Percentiles rank a stretch among this genome's conserved stretches.
These are phyloP conservation scores for Cordylochernes scorpioides DNA, from an alignment of 2,888 invertebrate species.

Conservation along the genomic window DNA sequence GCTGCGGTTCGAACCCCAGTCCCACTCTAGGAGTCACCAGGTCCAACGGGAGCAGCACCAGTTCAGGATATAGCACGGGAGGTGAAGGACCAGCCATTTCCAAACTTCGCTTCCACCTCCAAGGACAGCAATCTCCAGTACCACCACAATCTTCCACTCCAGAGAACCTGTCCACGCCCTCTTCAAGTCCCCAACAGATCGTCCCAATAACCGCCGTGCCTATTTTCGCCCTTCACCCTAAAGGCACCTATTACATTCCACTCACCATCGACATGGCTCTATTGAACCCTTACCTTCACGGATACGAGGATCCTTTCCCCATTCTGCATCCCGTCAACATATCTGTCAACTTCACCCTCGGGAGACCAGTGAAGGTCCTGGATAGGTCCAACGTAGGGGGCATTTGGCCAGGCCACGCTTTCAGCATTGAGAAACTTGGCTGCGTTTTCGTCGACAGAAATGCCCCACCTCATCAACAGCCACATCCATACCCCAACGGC, in stretches of 20 bases:
- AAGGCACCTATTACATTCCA: slow-evolving; percentile 64
- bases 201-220: slow-evolving; percentile 44
- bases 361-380: too few relatives aligned
- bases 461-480: too few relatives aligned
- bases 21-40: not conserved
- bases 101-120: slow-evolving; percentile 3
- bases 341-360: slow-evolving; percentile 37
- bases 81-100: slow-evolving; percentile 4
- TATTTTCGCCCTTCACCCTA: slow-evolving; percentile 65
- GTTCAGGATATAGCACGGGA: not conserved
- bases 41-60: slow-evolving; percentile 1
- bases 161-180: slow-evolving; percentile 3
- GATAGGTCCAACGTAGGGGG: too few relatives aligned
- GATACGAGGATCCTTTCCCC: slow-evolving; percentile 18
- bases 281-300: slow-evolving; percentile 34
- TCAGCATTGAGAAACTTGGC: too few relatives aligned
- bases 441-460: too few relatives aligned
- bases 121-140: slow-evolving; percentile 3
- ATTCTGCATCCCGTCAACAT: slow-evolving; percentile 63
- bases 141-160: slow-evolving; percentile 4
- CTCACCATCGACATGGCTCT: slow-evolving; percentile 44
- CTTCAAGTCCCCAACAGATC: slow-evolving; percentile 6
- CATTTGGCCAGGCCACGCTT: too few relatives aligned
- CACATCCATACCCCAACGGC: too few relatives aligned
- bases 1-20: not conserved